phyloP scores from a whole-genome alignment of 2,888 invertebrate genomes.

The Machimus atricapillus region DNA sequence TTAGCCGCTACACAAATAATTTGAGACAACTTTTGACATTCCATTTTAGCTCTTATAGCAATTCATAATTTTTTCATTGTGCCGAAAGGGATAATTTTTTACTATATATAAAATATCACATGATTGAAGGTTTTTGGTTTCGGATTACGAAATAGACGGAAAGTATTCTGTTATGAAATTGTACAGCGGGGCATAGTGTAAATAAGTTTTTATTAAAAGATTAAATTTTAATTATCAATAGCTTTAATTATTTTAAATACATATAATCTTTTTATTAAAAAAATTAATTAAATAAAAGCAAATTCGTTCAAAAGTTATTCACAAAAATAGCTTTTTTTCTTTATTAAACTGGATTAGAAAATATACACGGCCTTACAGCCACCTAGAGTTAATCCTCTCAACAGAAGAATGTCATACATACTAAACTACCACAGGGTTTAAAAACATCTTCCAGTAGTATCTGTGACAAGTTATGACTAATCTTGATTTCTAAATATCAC shows the following conservation, averaged over 20 bases:
- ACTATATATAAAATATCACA: too few relatives aligned
- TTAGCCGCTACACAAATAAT: neutral
- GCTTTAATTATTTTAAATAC: neutral
- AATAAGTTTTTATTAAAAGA: neutral
- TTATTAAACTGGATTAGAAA: neutral
- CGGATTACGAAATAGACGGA: neutral
- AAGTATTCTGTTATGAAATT: too few relatives aligned
- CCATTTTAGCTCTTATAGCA: too few relatives aligned
- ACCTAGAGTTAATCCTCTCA: neutral
- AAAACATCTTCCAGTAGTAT: neutral
- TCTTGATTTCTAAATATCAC: neutral
- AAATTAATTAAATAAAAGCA: neutral
- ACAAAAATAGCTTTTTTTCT: neutral
- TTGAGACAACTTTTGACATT: neutral
- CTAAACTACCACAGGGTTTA: neutral
- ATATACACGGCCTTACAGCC: neutral
- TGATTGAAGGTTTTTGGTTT: too few relatives aligned
- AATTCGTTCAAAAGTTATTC: neutral
- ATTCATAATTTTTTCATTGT: too few relatives aligned
- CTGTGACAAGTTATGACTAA: neutral
- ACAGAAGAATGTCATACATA: neutral
- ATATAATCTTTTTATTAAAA: neutral
- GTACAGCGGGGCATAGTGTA: too few relatives aligned
- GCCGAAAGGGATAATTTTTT: too few relatives aligned
- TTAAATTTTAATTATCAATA: neutral